Base-by-base conservation (phyloP, 2,113 vertebrate species). In the Calyptommatus sinebrachiatus region DNA sequence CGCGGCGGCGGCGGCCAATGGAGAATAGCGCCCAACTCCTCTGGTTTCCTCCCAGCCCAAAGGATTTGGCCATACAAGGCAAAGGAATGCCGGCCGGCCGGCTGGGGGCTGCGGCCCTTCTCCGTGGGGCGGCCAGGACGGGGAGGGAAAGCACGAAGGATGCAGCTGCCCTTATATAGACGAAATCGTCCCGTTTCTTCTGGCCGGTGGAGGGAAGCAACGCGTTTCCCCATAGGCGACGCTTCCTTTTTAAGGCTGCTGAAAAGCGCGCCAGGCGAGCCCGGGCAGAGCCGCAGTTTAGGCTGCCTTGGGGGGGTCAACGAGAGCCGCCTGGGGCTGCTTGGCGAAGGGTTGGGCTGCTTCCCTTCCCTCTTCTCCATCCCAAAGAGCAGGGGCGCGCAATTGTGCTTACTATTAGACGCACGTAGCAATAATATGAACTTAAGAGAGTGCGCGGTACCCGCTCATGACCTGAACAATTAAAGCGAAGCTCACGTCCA, bases 51-150 rank as follows among this genome's bases (percentile, higher is more conserved):
- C 94, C 90, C 90, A 90, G 88, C 84, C 89, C 83, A 88, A 73
- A 93, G 91, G 85, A 89, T 91, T 94, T 96, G 92, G 92, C 97
- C 97, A 96, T 97, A 97, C 94, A 96, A 96, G 97, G 97, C 87
- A 91, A 95, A 97, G 95, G 95, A 97, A 97, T 97, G 96, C 92
- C 85, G 88, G 82, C 63, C 63, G 29, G 35, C 83, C 76, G 86
- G 80, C 90, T 85, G 89, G 50, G 83, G 93, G 50, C 50, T 50
- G 50, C 50, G 9, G 50, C 50, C 11, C 10, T 57, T 53, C 14
- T 18, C 14, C 14, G 14, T 18, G 53, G 53, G 53, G 53, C 94
- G 93, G 93, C 91, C 71, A 78, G 66, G 46, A 70, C 31, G 22
- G 63, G 50, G 48, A 80, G 46, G n/a, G 67, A 45, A 77, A 61